phyloP scores from a whole-genome alignment of 2,113 vertebrate genomes.

The Tenebrosternarchus preto region DNA sequence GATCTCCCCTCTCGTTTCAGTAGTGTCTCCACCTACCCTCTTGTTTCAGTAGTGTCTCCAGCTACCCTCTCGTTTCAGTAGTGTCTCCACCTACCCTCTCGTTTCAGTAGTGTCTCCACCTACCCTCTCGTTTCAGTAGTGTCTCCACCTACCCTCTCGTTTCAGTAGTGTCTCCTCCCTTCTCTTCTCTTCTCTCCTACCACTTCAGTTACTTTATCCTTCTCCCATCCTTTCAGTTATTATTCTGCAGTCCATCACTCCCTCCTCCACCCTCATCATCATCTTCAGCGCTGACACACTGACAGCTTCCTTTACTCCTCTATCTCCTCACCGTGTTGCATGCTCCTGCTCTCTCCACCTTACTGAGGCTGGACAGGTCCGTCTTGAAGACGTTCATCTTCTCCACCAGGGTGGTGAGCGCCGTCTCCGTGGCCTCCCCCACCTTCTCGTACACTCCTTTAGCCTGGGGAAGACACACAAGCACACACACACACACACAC shows the following conservation, averaged over 20 bases:
- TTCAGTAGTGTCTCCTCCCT: not conserved
- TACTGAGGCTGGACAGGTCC: slow-evolving; percentile 78
- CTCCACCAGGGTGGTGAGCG: slow-evolving; percentile 93
- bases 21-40: not conserved
- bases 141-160: not conserved
- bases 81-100: not conserved
- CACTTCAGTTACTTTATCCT: not conserved
- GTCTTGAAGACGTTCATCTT: slow-evolving; percentile 98
- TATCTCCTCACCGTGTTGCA: slow-evolving; percentile 84
- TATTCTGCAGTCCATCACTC: slow-evolving; percentile 9
- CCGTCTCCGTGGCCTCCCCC: slow-evolving; percentile 95
- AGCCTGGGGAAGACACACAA: slow-evolving; percentile 67
- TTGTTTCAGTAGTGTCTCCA: too few relatives aligned
- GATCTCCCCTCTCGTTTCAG: not conserved
- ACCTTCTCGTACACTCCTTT: slow-evolving; percentile 97
- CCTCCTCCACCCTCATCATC: not conserved
- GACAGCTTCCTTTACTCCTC: not conserved
- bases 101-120: too few relatives aligned
- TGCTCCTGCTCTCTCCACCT: slow-evolving; percentile 86
- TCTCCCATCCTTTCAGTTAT: not conserved
- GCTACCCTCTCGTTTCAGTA: not conserved
- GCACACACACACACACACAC: slow-evolving; percentile 15
- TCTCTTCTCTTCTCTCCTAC: not conserved
- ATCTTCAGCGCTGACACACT: not conserved
- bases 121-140: not conserved